Conservation (phyloP, 2,888 invertebrate species). For the Microplitis manilae region DNA sequence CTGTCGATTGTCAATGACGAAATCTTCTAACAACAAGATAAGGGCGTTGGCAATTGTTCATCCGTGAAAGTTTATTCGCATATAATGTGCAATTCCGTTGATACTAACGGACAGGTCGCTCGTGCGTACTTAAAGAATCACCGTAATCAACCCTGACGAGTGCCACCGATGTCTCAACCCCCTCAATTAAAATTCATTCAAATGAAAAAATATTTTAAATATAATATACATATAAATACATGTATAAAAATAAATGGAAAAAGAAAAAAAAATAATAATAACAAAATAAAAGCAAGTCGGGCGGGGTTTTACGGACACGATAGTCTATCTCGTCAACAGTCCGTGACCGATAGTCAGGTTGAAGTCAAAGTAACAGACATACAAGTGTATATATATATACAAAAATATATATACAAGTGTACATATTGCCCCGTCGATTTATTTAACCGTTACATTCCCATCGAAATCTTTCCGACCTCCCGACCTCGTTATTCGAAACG, state of each 20-base stretch:
- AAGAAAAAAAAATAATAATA: slow-evolving; percentile 25
- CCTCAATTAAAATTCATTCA: slow-evolving; percentile 11
- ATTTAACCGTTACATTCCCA: slow-evolving; percentile 56
- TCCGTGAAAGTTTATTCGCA: slow-evolving; percentile 26
- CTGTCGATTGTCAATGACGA: slow-evolving; percentile 30
- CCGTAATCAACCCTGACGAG: slow-evolving; percentile 31
- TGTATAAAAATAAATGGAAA: slow-evolving; percentile 6
- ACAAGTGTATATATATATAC: slow-evolving; percentile 22
- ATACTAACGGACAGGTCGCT: slow-evolving; percentile 23
- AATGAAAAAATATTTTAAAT: neutral
- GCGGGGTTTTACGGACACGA: slow-evolving; percentile 36
- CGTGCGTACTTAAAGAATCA: slow-evolving; percentile 27
- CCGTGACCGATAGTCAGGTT: slow-evolving; percentile 50
- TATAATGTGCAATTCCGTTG: neutral
- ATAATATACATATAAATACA: slow-evolving; percentile 5
- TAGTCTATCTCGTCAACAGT: slow-evolving; percentile 48
- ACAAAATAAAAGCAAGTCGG: slow-evolving; percentile 33
- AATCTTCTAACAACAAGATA: slow-evolving; percentile 37
- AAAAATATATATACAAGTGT: slow-evolving; percentile 9
- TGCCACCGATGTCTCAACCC: slow-evolving; percentile 20
- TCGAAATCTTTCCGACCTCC: slow-evolving; percentile 44
- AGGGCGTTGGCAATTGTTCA: slow-evolving; percentile 35
- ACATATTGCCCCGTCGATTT: slow-evolving; percentile 44
- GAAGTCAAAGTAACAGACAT: slow-evolving; percentile 24
- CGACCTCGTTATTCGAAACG: slow-evolving; percentile 51